phyloP scores from a whole-genome alignment of 2,797 vertebrate genomes.

The Hemibagrus guttatus region DNA sequence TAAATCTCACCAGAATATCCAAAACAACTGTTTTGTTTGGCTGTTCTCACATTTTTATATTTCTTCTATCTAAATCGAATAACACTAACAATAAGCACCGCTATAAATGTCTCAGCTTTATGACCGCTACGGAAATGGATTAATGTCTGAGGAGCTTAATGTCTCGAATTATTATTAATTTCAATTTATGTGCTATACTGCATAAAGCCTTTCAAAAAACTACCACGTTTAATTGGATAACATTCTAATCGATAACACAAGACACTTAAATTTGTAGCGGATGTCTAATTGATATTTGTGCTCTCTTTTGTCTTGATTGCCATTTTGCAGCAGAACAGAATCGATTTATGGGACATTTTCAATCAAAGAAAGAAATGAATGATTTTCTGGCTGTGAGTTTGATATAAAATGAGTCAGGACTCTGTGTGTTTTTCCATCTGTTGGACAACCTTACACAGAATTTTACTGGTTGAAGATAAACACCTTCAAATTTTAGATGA shows the following conservation, averaged over 20 bases:
- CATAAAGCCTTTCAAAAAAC: neutral
- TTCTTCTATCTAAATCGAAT: neutral
- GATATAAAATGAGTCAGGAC: no score
- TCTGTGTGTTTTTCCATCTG: no score
- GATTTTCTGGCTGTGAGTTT: no score
- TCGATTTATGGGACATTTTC: no score
- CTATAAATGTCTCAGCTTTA: neutral
- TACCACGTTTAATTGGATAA: neutral
- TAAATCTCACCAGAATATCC: neutral
- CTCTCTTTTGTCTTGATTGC: neutral
- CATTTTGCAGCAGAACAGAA: neutral
- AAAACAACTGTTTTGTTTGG: neutral
- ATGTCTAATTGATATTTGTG: neutral
- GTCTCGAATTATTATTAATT: neutral
- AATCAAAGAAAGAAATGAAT: no score
- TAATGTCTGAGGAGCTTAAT: neutral
- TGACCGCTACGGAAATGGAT: neutral
- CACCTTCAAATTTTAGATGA: no score
- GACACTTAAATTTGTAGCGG: neutral
- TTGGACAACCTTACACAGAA: no score
- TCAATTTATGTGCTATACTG: neutral
- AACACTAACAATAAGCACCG: neutral
- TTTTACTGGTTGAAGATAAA: no score
- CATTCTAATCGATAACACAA: neutral
- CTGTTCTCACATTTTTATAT: neutral